Conservation (phyloP, 2,113 vertebrate genomes). For the Ginglymostoma cirratum region DNA sequence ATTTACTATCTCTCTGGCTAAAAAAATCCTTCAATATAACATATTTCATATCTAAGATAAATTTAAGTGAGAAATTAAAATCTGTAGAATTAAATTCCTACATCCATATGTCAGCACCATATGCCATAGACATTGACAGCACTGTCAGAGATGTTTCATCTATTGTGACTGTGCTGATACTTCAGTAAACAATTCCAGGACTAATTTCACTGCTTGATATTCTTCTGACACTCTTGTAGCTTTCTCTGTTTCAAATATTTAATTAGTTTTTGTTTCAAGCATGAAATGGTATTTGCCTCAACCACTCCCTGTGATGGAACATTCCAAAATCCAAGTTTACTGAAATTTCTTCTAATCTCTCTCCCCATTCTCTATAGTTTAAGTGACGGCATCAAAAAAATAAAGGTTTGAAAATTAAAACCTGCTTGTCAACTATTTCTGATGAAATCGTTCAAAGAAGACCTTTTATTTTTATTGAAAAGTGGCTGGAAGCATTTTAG, state of each 20-base stretch:
- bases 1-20: neutral
- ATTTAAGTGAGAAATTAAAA: neutral
- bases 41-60: neutral
- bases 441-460: neutral
- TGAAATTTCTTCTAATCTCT: neutral
- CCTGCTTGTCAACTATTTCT: neutral
- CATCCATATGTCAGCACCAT: neutral
- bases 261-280: neutral
- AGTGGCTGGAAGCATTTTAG: neutral
- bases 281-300: neutral
- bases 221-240: neutral
- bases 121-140: neutral
- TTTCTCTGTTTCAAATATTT: neutral
- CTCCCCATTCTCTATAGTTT: neutral
- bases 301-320: neutral
- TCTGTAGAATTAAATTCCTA: neutral
- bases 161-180: neutral
- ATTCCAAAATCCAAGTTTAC: neutral
- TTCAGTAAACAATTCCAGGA: neutral
- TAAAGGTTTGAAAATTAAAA: neutral
- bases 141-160: neutral
- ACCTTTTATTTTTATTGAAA: neutral
- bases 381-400: neutral
- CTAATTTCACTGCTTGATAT: neutral
- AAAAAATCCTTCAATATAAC: neutral